A percentile compares a stretch with the other conserved stretches of the same genome.
Conservation (phyloP, 2,797 vertebrate genomes). For the Phalanger gymnotis region DNA sequence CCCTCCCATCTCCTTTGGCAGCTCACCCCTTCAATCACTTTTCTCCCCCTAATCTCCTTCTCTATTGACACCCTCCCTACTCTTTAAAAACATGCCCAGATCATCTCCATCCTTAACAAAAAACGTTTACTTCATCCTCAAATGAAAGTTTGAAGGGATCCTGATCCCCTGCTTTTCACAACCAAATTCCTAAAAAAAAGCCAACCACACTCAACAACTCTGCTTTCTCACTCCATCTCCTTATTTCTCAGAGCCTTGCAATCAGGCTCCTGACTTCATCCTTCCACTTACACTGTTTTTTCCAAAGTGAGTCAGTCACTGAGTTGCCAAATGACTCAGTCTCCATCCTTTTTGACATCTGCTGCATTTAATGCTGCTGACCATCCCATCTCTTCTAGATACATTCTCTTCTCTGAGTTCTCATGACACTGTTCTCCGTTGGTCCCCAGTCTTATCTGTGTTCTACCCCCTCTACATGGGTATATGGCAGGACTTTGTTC, state of each 20-base stretch:
- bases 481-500: not conserved
- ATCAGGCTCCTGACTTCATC: not conserved
- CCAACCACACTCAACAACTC: not conserved
- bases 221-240: not conserved
- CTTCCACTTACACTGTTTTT: not conserved
- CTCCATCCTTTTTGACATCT: not conserved
- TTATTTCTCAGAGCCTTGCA: not conserved
- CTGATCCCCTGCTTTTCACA: not conserved
- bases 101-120: not conserved
- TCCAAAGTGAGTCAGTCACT: not conserved
- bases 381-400: not conserved
- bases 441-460: not conserved
- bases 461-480: not conserved
- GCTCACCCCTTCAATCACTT: not conserved
- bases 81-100: not conserved
- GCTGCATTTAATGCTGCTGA: not conserved
- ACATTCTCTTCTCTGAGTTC: not conserved
- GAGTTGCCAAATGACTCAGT: not conserved
- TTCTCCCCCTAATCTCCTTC: not conserved
- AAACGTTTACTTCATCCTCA: not conserved
- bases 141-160: not conserved
- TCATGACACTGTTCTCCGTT: not conserved
- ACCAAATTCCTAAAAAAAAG: not conserved
- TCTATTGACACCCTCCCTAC: not conserved
- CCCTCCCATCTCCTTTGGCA: not conserved